Evolutionary conservation across 2,113 vertebrate species (phyloP), one percentile per base, ranked within the genome.

Genomic region (Ophiodon elongatus): DNA sequence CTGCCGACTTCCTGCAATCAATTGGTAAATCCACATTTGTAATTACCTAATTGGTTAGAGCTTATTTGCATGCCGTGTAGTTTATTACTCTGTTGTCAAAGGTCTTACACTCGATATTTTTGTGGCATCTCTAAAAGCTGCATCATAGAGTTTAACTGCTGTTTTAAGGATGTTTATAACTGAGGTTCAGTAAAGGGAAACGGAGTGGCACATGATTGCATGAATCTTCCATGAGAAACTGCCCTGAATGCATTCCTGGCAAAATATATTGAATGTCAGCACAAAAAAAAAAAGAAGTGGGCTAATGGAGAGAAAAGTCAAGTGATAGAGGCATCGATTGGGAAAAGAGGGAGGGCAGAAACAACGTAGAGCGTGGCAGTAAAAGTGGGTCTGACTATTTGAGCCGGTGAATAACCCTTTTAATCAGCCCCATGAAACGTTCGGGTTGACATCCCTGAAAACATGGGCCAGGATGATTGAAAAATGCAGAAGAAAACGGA

Each of bases 251-350:
- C 19, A 66, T 45, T 76, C 21, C 59, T 64, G 62, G 47, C 47
- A 25, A 54, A 50, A 41, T 8, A 70, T n/a, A 43, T 4, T 80
- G 15, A 71, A 74, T 43, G 29, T 86, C 35, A 37, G 67, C 71
- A 66, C 62, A 86, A 82, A 79, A 45, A 15, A 8, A 45, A 45
- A 45, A 39, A 4, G 37, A 25, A 39, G 8, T 1, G 33, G 76
- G 45, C 35, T 78, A 76, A 66, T 79, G 73, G 69, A 73, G 80
- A 19, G 62, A 66, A 78, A 76, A 66, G 75, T 71, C 17, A 50
- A 76, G 52, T 67, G 84, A 84, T 29, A 11, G 62, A 72, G 23
- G 29, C 27, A 21, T 0, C 17, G 25, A 35, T 13, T 45, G 27
- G 73, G 56, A 25, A n/a, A 19, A 68, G 11, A 60, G 17, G 35